These are phyloP conservation scores for Cerastoderma edule DNA, from an alignment of 2,888 invertebrate species.

Conservation along the genomic window DNA sequence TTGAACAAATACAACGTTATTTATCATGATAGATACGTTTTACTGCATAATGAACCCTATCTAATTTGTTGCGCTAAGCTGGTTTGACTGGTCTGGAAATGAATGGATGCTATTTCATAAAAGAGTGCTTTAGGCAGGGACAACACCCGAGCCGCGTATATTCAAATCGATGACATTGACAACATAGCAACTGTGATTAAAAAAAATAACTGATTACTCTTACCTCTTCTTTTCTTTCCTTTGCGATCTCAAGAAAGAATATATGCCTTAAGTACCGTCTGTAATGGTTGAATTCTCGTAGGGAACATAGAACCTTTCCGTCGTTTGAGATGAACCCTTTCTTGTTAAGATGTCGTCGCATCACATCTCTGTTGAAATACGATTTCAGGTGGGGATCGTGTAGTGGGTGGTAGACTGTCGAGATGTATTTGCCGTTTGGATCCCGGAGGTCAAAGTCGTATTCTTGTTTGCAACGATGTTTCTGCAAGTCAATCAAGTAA, in stretches of 20 bases:
- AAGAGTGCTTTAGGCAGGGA: no score
- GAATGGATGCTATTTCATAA: no score
- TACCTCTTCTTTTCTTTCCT: conserved; percentile 61
- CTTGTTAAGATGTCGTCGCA: conserved; percentile 64
- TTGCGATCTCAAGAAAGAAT: conserved; percentile 66
- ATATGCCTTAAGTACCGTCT: conserved; percentile 85
- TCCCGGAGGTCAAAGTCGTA: conserved; percentile 78
- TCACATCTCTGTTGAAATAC: conserved; percentile 63
- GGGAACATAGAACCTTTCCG: conserved; percentile 87
- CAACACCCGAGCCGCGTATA: no score
- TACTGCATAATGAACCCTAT: no score
- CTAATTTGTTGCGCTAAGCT: no score
- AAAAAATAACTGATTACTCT: not conserved
- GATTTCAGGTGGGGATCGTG: conserved; percentile 78
- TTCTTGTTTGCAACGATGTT: conserved; percentile 65
- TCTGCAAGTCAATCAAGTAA: conserved; percentile 42
- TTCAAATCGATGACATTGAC: not conserved
- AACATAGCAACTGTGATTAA: not conserved
- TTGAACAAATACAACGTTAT: no score
- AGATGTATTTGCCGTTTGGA: conserved; percentile 70
- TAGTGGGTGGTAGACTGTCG: conserved; percentile 74
- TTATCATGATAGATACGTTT: no score
- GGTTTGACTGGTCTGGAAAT: no score
- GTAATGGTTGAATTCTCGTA: conserved; percentile 88
- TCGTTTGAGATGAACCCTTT: conserved; percentile 86